Evolutionary conservation across 1,140 invertebrate genomes (phyloP).

Genomic region (Lutraria rhynchaena): DNA sequence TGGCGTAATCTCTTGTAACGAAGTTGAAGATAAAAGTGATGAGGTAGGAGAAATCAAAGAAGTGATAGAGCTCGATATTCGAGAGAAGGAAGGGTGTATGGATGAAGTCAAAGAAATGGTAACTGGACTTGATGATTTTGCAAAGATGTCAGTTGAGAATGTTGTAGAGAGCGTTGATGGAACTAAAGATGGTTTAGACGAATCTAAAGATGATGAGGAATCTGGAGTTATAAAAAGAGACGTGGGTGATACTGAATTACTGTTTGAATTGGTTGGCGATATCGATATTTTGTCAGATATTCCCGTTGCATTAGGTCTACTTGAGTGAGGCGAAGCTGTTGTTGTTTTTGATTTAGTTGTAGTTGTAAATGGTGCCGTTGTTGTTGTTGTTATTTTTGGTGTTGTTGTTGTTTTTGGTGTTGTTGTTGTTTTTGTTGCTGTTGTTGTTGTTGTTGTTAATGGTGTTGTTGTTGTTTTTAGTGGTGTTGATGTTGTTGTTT

Average conservation of each 20-base stretch:
- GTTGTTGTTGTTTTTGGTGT: too few relatives aligned
- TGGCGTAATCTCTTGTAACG: not conserved
- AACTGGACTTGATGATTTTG: not conserved
- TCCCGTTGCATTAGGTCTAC: not conserved
- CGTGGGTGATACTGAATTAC: not conserved
- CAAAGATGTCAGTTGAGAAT: not conserved
- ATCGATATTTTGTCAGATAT: too few relatives aligned
- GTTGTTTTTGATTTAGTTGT: too few relatives aligned
- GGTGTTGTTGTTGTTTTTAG: not conserved
- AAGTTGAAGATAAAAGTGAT: not conserved
- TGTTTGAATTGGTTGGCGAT: not conserved
- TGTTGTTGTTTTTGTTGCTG: too few relatives aligned
- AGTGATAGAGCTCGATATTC: not conserved
- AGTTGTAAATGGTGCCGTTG: not conserved
- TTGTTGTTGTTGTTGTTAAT: not conserved
- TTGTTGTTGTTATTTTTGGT: too few relatives aligned
- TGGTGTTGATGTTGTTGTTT: too few relatives aligned
- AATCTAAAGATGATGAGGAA: not conserved
- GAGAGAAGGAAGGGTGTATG: not conserved
- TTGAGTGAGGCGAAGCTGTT: too few relatives aligned
- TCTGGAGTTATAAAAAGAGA: not conserved
- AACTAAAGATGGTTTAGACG: not conserved
- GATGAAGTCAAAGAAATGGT: not conserved
- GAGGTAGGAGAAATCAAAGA: not conserved
- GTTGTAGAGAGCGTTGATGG: not conserved